phyloP scores from a whole-genome alignment of 2,888 invertebrate species.

The Cephus pulcher region DNA sequence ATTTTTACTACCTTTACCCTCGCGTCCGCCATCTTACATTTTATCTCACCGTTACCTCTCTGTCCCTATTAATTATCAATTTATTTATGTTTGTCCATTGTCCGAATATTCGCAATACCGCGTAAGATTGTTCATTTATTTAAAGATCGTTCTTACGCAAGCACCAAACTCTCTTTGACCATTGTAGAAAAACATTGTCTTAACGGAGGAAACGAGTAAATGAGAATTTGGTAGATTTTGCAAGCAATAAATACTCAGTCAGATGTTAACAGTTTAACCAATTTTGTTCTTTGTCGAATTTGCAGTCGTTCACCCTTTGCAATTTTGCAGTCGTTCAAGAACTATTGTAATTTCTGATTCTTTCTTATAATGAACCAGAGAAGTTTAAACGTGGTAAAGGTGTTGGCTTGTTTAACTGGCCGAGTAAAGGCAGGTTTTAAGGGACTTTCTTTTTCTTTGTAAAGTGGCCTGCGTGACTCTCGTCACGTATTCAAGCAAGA shows the following conservation, averaged over 20 bases:
- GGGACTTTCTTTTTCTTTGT: background rate
- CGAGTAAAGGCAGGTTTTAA: background rate
- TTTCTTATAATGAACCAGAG: background rate
- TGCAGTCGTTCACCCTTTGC: background rate
- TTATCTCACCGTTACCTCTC: slow-evolving; percentile 21
- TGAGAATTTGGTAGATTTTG: background rate
- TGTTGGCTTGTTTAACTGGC: background rate
- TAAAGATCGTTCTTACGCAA: background rate
- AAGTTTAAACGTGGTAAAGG: background rate
- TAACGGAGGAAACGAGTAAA: background rate
- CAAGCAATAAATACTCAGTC: background rate
- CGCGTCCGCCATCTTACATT: slow-evolving; percentile 45
- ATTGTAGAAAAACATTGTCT: background rate
- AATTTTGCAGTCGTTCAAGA: background rate
- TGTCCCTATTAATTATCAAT: background rate
- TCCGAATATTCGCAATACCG: background rate
- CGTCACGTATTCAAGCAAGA: background rate
- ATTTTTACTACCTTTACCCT: slow-evolving; percentile 41
- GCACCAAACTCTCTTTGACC: background rate
- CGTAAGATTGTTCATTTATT: background rate
- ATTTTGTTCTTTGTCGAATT: background rate
- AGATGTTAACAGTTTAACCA: background rate
- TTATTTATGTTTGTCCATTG: background rate
- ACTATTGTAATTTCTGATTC: background rate
- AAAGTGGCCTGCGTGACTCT: background rate